A percentile compares a stretch with the other conserved stretches of the same genome.
These are phyloP conservation scores for Drosophila basisetae DNA, from an alignment of 2,888 invertebrate genomes.

Conservation along the genomic window DNA sequence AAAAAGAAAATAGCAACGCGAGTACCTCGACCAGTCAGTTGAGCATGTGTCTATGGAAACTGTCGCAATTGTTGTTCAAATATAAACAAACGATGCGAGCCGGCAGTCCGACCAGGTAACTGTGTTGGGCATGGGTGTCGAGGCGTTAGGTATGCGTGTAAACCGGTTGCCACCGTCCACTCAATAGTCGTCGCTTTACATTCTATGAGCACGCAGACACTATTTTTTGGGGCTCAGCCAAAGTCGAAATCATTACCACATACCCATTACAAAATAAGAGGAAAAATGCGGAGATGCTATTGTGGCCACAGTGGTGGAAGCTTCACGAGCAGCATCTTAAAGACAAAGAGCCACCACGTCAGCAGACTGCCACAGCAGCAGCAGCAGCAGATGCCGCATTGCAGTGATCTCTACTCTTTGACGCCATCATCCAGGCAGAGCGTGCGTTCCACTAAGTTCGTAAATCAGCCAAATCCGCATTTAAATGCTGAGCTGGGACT, in stretches of 20 bases:
- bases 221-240: constrained; percentile 41
- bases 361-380: constrained; percentile 12
- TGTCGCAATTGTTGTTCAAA: constrained; percentile 75
- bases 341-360: constrained; percentile 29
- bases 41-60: constrained; percentile 71
- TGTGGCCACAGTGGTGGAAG: constrained; percentile 47
- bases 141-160: constrained; percentile 39
- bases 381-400: constrained; percentile 11
- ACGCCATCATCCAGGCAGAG: constrained; percentile 63
- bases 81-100: constrained; percentile 64
- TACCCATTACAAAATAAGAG: constrained; percentile 18
- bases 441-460: constrained; percentile 56
- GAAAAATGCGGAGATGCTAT: constrained; percentile 57
- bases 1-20: constrained; percentile 12
- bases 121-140: constrained; percentile 52
- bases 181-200: constrained; percentile 54
- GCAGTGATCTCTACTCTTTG: constrained; percentile 53
- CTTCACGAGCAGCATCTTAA: constrained; percentile 44
- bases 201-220: constrained; percentile 55
- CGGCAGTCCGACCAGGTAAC: constrained; percentile 51
- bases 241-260: constrained; percentile 32
- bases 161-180: constrained; percentile 61
- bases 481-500: constrained; percentile 37
- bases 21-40: constrained; percentile 51
- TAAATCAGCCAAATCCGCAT: constrained; percentile 38